A percentile compares a stretch with the other conserved stretches of the same genome.
phyloP scores from a whole-genome alignment of 1,140 invertebrate species.

The Aplysia californica region DNA sequence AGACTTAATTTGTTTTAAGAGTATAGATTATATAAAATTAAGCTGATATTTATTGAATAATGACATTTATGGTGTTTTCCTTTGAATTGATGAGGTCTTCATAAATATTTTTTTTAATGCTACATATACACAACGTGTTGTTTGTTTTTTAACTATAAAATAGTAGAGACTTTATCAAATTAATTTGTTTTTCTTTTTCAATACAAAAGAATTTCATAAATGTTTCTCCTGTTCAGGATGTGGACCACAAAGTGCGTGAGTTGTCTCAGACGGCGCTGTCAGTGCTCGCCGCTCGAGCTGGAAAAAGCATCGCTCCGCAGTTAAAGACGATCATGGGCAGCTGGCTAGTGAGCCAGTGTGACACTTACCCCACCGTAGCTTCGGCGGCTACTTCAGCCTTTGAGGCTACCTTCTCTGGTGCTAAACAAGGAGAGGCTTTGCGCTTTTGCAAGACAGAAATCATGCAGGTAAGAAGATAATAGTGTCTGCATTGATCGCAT shows the following conservation, averaged over 20 bases:
- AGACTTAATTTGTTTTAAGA: too few relatives aligned
- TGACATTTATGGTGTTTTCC: too few relatives aligned
- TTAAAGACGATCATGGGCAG: slow-evolving; percentile 78
- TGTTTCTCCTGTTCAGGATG: slow-evolving; percentile 70
- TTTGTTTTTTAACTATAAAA: too few relatives aligned
- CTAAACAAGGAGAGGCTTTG: slow-evolving; percentile 79
- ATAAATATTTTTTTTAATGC: too few relatives aligned
- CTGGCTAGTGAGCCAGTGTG: slow-evolving; percentile 80
- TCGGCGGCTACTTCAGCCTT: slow-evolving; percentile 78
- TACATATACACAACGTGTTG: too few relatives aligned
- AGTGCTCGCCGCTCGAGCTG: slow-evolving; percentile 76
- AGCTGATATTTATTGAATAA: too few relatives aligned
- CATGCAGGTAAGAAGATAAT: slow-evolving; percentile 66
- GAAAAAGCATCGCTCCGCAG: slow-evolving; percentile 80
- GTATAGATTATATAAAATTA: too few relatives aligned
- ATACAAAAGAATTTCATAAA: neutral
- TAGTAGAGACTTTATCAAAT: too few relatives aligned
- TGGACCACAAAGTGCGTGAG: slow-evolving; percentile 84
- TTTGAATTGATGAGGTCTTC: too few relatives aligned
- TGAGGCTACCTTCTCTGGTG: slow-evolving; percentile 76
- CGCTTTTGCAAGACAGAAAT: slow-evolving; percentile 83
- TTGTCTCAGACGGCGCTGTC: slow-evolving; percentile 73
- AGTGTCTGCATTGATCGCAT: neutral
- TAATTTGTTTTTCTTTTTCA: too few relatives aligned
- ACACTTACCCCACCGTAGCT: slow-evolving; percentile 83